These are phyloP conservation scores for Diachasma alloeum DNA, from an alignment of 1,140 invertebrate genomes.

Conservation along the genomic window DNA sequence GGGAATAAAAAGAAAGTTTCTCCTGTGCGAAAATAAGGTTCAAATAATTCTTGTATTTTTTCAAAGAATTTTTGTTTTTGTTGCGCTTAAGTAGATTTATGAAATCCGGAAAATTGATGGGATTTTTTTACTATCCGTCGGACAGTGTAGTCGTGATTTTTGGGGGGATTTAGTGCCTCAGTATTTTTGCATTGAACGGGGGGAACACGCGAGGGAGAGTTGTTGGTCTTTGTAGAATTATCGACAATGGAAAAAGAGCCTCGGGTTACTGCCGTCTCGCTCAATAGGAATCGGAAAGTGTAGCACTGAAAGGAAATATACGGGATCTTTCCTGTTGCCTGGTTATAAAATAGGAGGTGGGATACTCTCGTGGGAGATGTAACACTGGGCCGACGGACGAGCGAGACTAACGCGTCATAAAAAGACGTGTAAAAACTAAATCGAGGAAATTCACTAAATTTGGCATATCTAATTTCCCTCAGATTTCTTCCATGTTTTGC, in stretches of 20 bases:
- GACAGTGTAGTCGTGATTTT: not conserved
- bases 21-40: not conserved
- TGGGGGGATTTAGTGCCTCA: not conserved
- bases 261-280: conserved; percentile 3
- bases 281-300: conserved; percentile 1
- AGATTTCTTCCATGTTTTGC: not conserved
- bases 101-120: not conserved
- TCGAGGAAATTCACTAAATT: not conserved
- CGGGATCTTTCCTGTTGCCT: not conserved
- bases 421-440: not conserved
- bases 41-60: conserved; percentile 1
- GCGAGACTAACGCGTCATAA: not conserved
- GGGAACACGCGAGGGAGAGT: not conserved
- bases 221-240: not conserved
- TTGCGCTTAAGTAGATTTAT: not conserved
- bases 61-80: not conserved
- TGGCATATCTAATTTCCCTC: not conserved
- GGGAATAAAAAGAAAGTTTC: conserved; percentile 8
- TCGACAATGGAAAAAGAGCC: not conserved
- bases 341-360: not conserved
- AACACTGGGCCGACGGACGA: not conserved
- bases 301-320: conserved; percentile 4
- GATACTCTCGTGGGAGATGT: not conserved
- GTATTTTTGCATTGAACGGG: not conserved
- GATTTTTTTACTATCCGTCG: not conserved